Conservation (phyloP, 2,797 vertebrate species). For the Peromyscus aztecus region DNA sequence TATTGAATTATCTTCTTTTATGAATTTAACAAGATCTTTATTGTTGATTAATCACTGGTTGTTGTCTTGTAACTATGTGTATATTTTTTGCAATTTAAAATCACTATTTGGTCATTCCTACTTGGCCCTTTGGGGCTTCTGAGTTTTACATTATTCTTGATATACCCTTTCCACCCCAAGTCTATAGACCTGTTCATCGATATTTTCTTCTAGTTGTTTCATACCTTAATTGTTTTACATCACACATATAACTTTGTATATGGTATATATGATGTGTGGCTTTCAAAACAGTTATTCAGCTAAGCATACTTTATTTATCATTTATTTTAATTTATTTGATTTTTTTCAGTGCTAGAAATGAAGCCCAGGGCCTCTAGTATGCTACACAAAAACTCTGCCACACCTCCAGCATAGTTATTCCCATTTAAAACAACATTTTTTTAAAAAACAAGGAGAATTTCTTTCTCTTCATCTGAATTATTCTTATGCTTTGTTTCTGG, state of each 20-base stretch:
- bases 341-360: not conserved
- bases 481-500: not conserved
- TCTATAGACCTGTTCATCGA: not conserved
- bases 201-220: slow-evolving; percentile 69
- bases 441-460: not conserved
- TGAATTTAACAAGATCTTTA: not conserved
- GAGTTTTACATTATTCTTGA: slow-evolving; percentile 48
- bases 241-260: not conserved
- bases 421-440: not conserved
- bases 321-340: not conserved
- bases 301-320: not conserved
- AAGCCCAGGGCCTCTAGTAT: not conserved
- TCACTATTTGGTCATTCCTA: not conserved
- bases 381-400: not conserved
- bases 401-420: not conserved
- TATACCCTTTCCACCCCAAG: slow-evolving; percentile 8
- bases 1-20: not conserved
- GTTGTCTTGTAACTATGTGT: not conserved
- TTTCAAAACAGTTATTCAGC: not conserved
- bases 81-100: slow-evolving; percentile 21
- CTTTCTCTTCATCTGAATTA: not conserved
- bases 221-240: not conserved
- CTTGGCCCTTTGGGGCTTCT: not conserved
- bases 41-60: not conserved
- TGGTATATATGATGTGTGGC: not conserved